Conservation (phyloP, 1,140 invertebrate genomes). For the Diorhabda carinulata region DNA sequence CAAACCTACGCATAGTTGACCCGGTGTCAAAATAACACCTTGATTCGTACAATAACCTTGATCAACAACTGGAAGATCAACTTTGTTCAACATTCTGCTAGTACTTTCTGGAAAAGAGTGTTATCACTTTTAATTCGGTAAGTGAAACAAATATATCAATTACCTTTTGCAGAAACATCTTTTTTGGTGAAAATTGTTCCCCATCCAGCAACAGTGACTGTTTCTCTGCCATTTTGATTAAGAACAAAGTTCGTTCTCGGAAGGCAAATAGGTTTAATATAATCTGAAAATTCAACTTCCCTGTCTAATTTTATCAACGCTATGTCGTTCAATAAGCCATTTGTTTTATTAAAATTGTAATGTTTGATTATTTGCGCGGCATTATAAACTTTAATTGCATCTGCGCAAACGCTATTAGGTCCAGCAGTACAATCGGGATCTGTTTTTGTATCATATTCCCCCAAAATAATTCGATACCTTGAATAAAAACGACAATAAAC, state of each 20-base stretch:
- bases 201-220: conserved; percentile 58
- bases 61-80: conserved; percentile 20
- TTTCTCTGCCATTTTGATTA: conserved; percentile 32
- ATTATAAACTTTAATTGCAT: conserved; percentile 35
- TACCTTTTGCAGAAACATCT: no score
- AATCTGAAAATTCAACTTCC: conserved; percentile 52
- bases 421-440: conserved; percentile 49
- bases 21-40: conserved; percentile 16
- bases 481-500: not conserved
- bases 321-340: conserved; percentile 53
- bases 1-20: conserved; percentile 50
- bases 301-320: conserved; percentile 53
- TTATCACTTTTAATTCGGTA: not conserved
- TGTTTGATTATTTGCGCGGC: conserved; percentile 19
- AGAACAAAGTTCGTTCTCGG: conserved; percentile 43
- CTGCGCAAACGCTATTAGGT: conserved; percentile 41
- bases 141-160: no score
- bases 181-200: conserved; percentile 39
- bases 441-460: conserved; percentile 51
- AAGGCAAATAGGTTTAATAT: conserved; percentile 64
- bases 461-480: conserved; percentile 45
- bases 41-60: conserved; percentile 24
- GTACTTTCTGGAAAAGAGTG: conserved; percentile 14
- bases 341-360: conserved; percentile 43
- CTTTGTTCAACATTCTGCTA: conserved; percentile 34